phyloP scores from a whole-genome alignment of 2,113 vertebrate species.

The Brachionichthys hirsutus region DNA sequence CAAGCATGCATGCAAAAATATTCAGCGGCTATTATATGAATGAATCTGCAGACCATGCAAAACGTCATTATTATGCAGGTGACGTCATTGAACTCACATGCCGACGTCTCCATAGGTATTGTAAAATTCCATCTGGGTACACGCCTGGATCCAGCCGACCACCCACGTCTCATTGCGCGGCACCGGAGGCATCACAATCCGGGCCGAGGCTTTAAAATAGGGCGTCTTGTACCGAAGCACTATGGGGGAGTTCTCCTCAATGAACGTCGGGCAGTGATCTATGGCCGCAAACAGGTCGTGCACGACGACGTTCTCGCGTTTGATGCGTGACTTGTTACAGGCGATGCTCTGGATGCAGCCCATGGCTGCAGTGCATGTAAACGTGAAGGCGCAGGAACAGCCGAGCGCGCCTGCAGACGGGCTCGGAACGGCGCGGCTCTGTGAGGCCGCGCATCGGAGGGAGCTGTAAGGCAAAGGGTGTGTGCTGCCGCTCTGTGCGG shows the following conservation, averaged over 20 bases:
- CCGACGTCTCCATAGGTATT: conserved; percentile 95
- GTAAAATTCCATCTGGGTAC: conserved; percentile 98
- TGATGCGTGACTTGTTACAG: conserved; percentile 94
- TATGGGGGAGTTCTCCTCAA: conserved; percentile 96
- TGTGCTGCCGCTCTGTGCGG: conserved; percentile 46
- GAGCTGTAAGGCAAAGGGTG: conserved; percentile 54
- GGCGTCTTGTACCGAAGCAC: conserved; percentile 97
- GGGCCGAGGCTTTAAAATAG: conserved; percentile 94
- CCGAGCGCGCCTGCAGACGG: conserved; percentile 48
- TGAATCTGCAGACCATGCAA: too few species aligned
- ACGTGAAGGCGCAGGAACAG: conserved; percentile 56
- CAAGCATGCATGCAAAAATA: background rate
- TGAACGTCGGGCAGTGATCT: conserved; percentile 90
- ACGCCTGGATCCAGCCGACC: conserved; percentile 98
- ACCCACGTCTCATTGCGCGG: conserved; percentile 94
- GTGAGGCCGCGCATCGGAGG: conserved; percentile 54
- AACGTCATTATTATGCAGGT: background rate
- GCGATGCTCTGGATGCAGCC: conserved; percentile 95
- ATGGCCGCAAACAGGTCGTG: conserved; percentile 94
- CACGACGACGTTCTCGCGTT: conserved; percentile 93
- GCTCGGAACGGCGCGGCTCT: conserved; percentile 41
- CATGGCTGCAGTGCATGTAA: conserved; percentile 79
- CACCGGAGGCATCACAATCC: conserved; percentile 92
- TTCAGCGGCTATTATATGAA: too few species aligned
- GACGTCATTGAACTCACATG: conserved; percentile 82